These are phyloP conservation scores for Dysidea cf. avara DNA, from an alignment of 37 sponge, comb jelly and placozoan genomes.

Conservation along the genomic window DNA sequence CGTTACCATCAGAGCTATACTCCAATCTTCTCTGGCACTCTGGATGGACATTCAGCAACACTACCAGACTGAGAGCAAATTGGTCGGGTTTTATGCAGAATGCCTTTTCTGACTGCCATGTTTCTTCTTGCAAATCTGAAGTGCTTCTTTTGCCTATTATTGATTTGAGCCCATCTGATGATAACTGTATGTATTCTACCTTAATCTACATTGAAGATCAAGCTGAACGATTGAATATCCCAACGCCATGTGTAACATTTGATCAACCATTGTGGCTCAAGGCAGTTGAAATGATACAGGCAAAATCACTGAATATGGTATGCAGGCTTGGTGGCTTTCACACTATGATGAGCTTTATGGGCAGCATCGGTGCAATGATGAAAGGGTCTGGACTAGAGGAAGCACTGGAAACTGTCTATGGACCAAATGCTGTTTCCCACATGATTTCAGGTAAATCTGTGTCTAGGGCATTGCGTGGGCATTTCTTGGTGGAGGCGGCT, in stretches of 20 bases:
- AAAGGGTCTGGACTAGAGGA: slow-evolving; percentile 33
- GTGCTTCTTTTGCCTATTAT: too few species aligned
- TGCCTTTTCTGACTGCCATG: background rate
- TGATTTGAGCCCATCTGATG: slow-evolving; percentile 13
- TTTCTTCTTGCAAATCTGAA: slow-evolving; percentile 28
- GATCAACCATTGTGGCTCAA: too few species aligned
- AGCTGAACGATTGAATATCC: too few species aligned
- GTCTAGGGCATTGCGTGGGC: slow-evolving; percentile 35
- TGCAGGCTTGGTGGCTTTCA: too few species aligned
- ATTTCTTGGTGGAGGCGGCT: slow-evolving; percentile 37
- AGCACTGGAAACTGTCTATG: slow-evolving; percentile 33
- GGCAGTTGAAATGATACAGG: slow-evolving; percentile 8
- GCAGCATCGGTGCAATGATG: slow-evolving; percentile 25
- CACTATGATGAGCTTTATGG: slow-evolving; percentile 12
- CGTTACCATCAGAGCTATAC: slow-evolving; percentile 19
- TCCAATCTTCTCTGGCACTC: too few species aligned
- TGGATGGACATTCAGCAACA: slow-evolving; percentile 3
- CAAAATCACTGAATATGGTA: slow-evolving; percentile 6
- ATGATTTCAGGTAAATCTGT: slow-evolving; percentile 36
- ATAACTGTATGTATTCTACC: slow-evolving; percentile 17
- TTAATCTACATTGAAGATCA: slow-evolving; percentile 14
- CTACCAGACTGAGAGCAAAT: slow-evolving; percentile 9
- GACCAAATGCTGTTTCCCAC: slow-evolving; percentile 22
- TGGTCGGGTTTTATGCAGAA: slow-evolving; percentile 47
- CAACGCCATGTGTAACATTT: too few species aligned